Percentiles rank a stretch among this genome's conserved stretches.
Evolutionary conservation across 2,797 vertebrate species (phyloP).

Genomic region (Apogon hyalosoma): DNA sequence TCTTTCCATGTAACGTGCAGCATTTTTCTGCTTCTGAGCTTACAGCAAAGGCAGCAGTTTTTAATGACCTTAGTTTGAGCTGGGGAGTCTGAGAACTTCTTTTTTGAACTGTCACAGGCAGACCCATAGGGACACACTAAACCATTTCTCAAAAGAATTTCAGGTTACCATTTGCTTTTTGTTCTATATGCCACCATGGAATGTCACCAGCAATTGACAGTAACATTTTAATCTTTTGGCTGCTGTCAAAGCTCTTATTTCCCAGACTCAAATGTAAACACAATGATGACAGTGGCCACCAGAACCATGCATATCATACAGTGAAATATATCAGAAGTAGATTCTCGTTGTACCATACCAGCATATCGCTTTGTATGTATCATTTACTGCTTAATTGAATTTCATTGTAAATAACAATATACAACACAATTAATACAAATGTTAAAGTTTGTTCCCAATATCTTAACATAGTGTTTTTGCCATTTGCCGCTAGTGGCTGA

Average conservation of each 20-base stretch:
- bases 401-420: too few relatives aligned
- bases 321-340: too few relatives aligned
- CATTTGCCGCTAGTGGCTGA: not conserved
- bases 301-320: too few relatives aligned
- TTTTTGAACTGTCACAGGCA: slow-evolving; percentile 50
- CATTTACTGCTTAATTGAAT: too few relatives aligned
- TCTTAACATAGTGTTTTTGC: too few relatives aligned
- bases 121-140: slow-evolving; percentile 37
- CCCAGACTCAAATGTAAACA: not conserved
- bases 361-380: too few relatives aligned
- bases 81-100: slow-evolving; percentile 53
- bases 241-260: slow-evolving; percentile 25
- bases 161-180: slow-evolving; percentile 41
- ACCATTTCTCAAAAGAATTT: slow-evolving; percentile 43
- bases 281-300: slow-evolving; percentile 7
- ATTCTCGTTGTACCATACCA: too few relatives aligned
- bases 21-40: slow-evolving; percentile 49
- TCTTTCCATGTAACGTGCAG: slow-evolving; percentile 40
- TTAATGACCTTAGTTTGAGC: slow-evolving; percentile 65
- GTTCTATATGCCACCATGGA: slow-evolving; percentile 23
- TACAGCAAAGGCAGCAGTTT: slow-evolving; percentile 53
- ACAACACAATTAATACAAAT: too few relatives aligned
- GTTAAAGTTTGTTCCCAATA: too few relatives aligned
- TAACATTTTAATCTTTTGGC: slow-evolving; percentile 27
- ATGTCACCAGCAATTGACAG: slow-evolving; percentile 20